phyloP scores from a whole-genome alignment of 2,888 invertebrate genomes.

The Erynnis tages region DNA sequence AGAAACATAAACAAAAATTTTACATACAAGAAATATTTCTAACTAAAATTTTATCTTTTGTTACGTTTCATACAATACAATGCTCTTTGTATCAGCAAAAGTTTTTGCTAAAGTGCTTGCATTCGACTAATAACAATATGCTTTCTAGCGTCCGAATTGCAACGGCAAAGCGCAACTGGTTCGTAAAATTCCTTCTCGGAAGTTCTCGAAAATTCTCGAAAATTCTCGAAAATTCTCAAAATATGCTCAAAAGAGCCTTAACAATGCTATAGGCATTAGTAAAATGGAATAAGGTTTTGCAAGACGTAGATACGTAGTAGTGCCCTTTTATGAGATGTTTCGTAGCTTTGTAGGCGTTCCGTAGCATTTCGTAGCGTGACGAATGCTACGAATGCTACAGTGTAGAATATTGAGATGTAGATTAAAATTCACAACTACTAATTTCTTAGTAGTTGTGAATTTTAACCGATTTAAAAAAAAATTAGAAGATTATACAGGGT shows the following conservation, averaged over 20 bases:
- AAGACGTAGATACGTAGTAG: not conserved
- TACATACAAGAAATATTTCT: no score
- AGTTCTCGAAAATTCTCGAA: not conserved
- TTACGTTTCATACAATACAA: not conserved
- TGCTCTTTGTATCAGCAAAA: conserved; percentile 1
- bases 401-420: no score
- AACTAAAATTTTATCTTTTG: not conserved
- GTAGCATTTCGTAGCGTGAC: not conserved
- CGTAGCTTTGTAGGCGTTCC: conserved; percentile 2
- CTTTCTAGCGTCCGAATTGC: not conserved
- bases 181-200: not conserved
- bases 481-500: no score
- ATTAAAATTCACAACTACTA: no score
- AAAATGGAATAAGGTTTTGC: not conserved
- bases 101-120: conserved; percentile 5
- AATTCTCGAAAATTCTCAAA: not conserved
- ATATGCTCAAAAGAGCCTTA: conserved; percentile 2
- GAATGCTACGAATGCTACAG: not conserved
- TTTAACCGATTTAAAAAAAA: no score
- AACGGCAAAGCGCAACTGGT: not conserved
- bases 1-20: no score
- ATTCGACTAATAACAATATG: not conserved
- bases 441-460: no score
- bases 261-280: conserved; percentile 9
- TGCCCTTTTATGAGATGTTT: no score